Conservation (phyloP, 2,888 invertebrate genomes). For the Pristionchus exspectatus region DNA sequence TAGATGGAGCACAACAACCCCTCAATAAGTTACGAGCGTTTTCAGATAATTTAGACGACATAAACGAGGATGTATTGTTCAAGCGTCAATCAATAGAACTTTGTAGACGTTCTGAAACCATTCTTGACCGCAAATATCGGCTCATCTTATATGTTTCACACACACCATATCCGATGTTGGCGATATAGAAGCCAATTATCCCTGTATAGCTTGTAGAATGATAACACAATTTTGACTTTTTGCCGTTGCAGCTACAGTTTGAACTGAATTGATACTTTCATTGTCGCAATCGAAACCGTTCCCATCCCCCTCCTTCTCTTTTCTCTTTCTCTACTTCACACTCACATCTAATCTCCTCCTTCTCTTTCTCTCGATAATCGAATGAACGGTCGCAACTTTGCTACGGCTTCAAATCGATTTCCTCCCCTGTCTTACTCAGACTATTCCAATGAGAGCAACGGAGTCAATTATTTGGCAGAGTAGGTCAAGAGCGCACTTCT, state of each 20-base stretch:
- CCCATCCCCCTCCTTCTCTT: not conserved
- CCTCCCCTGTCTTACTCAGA: not conserved
- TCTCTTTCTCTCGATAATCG: constrained; percentile 30
- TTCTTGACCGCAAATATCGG: not conserved
- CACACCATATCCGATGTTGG: not conserved
- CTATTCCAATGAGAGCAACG: not conserved
- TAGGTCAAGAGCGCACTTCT: not conserved
- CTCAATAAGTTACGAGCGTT: not conserved
- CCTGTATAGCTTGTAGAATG: not conserved
- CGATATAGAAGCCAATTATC: not conserved
- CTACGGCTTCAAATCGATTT: constrained; percentile 2
- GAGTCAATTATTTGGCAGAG: not conserved
- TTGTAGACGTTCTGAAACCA: not conserved
- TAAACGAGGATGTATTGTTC: not conserved
- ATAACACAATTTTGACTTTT: not conserved
- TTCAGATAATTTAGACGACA: not conserved
- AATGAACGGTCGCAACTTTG: not conserved
- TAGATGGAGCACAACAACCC: not conserved
- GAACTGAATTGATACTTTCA: not conserved
- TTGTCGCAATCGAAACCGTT: not conserved
- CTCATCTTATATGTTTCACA: not conserved
- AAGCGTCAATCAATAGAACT: not conserved
- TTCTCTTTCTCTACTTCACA: not conserved
- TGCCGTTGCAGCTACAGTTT: too few species aligned
- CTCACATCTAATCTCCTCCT: constrained; percentile 10